Evolutionary conservation across 2,797 vertebrate species (phyloP).

Genomic region (Platalea minor): DNA sequence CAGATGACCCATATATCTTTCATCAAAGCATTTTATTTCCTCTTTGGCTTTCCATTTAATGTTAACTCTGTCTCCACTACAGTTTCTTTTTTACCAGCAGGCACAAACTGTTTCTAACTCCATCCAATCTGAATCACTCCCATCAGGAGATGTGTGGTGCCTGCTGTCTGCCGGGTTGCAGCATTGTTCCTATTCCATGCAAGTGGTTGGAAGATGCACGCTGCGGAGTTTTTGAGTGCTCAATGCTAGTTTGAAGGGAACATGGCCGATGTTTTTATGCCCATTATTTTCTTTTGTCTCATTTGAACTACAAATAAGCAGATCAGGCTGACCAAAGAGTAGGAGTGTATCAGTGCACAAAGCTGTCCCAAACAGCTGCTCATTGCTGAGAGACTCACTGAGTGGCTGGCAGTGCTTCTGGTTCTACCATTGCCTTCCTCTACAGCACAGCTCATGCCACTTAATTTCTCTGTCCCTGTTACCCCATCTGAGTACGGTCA

Average conservation of each 20-base stretch:
- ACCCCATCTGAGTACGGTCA: background rate
- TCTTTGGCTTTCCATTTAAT: constrained; percentile 36
- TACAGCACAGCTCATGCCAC: background rate
- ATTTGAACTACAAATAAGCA: background rate
- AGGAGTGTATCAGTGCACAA: background rate
- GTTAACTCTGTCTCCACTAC: constrained; percentile 11
- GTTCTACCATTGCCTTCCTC: background rate
- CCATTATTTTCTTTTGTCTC: background rate
- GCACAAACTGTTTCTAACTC: background rate
- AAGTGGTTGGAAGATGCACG: background rate
- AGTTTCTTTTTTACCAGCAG: background rate
- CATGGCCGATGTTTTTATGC: background rate
- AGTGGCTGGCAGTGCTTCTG: background rate
- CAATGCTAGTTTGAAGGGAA: background rate
- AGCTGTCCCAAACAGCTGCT: background rate
- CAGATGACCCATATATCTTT: constrained; percentile 53
- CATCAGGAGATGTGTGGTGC: background rate
- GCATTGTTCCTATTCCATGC: background rate
- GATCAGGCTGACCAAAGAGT: background rate
- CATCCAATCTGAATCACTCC: background rate
- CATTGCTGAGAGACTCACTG: background rate
- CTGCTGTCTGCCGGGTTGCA: background rate
- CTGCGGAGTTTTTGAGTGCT: background rate
- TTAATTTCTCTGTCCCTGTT: background rate
- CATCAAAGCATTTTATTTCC: constrained; percentile 41